Evolutionary conservation across 2,888 invertebrate genomes (phyloP), one percentile per base, ranked within the genome.

Genomic region (Chloromyia formosa): DNA sequence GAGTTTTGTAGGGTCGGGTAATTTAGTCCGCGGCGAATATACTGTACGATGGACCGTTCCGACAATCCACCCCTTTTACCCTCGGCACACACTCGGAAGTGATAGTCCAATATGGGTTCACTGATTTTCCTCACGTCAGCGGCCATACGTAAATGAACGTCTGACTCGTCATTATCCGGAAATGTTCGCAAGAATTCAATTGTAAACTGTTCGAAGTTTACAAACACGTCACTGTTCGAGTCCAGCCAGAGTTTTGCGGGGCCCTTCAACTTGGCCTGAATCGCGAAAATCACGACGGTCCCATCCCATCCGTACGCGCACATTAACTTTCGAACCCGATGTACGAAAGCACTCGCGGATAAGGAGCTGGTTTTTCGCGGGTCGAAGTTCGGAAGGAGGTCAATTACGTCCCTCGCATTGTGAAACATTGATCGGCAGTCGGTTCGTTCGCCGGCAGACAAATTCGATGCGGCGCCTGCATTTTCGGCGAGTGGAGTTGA

Each of bases 261-360:
- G 27, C 7, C 27, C 27, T 35, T 35, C 7, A 35, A 60, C 60
- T 60, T 60, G 60, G 22, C 60, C 58, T 58, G 58, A 18, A 58
- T 58, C 4, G n/a, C n/a, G n/a, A n/a, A n/a, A n/a, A n/a, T n/a
- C n/a, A n/a, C n/a, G n/a, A n/a, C n/a, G n/a, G n/a, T n/a, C n/a
- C n/a, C n/a, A n/a, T n/a, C n/a, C n/a, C 60, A 60, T 23, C 22
- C 23, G 22, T 22, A 60, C 27, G 27, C 27, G 60, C 60, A 27
- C 60, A 60, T 60, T 23, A 60, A 60, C 4, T 60, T 60, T 23
- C 60, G 60, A 60, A 60, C 60, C 22, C 60, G 60, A 60, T 60
- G 22, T 60, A 60, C n/a, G 60, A 60, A 60, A 60, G 60, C 60
- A 60, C 60, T 60, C 60, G 60, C 60, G 27, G 60, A 60, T 23